phyloP scores from a whole-genome alignment of 1,140 invertebrate genomes.

The Rhyacophila brunnea region DNA sequence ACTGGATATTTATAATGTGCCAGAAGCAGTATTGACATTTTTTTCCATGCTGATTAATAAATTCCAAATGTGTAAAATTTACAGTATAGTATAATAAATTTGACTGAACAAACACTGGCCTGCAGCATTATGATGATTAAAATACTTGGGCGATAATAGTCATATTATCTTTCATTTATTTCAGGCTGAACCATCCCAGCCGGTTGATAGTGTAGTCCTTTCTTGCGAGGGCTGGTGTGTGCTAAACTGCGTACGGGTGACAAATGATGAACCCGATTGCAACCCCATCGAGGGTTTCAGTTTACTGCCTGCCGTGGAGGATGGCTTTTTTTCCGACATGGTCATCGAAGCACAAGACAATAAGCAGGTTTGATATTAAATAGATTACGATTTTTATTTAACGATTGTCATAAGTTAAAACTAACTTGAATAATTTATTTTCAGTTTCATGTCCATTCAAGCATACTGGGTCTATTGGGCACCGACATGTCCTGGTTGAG shows the following conservation, averaged over 20 bases:
- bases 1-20: no score
- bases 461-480: conserved; percentile 54
- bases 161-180: no score
- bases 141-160: no score
- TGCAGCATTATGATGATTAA: no score
- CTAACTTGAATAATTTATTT: no score
- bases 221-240: conserved; percentile 61
- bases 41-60: no score
- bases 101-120: no score
- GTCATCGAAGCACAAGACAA: conserved; percentile 51
- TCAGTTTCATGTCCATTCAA: conserved; percentile 61
- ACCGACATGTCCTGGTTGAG: conserved; percentile 53
- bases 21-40: no score
- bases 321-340: conserved; percentile 62
- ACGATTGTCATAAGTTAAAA: no score
- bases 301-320: conserved; percentile 59
- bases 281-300: conserved; percentile 47
- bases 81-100: no score
- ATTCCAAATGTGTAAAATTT: no score
- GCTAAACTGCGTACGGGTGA: conserved; percentile 57
- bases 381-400: no score
- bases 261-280: conserved; percentile 40
- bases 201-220: conserved; percentile 53
- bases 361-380: conserved; percentile 50
- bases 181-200: conserved; percentile 46